Evolutionary conservation across 2,888 invertebrate species (phyloP).

Genomic region (Cephus runcator): DNA sequence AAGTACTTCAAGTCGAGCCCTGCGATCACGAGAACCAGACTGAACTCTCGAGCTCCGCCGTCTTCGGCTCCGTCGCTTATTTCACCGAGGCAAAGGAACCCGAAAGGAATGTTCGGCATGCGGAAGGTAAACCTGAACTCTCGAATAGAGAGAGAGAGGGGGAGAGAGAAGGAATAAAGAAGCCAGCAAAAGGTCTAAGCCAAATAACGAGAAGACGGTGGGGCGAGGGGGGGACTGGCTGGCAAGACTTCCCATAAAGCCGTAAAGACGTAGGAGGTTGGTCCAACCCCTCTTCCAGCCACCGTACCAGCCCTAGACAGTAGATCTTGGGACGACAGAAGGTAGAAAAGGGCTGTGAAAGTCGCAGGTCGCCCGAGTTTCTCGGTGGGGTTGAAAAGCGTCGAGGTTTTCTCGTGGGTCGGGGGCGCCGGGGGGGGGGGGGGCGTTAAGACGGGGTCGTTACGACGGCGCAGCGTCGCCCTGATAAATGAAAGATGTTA

Average conservation of each 20-base stretch:
- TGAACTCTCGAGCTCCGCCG: not conserved
- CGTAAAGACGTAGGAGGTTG: not conserved
- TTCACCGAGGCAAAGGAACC: not conserved
- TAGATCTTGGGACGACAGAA: not conserved
- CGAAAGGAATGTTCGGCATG: not conserved
- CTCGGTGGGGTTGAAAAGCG: not conserved
- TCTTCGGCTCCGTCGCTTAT: not conserved
- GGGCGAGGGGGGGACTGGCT: not conserved
- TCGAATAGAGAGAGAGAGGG: not conserved
- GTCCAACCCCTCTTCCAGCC: not conserved
- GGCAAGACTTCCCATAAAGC: not conserved
- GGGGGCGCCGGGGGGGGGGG: slow-evolving; percentile 17
- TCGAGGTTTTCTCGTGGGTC: not conserved
- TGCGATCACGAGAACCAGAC: too few relatives aligned
- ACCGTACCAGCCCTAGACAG: not conserved
- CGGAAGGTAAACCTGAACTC: not conserved
- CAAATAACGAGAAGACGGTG: not conserved
- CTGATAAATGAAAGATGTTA: slow-evolving; percentile 50
- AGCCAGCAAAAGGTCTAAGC: not conserved
- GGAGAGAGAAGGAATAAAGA: not conserved
- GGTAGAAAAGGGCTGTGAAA: not conserved
- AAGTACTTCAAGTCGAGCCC: not conserved
- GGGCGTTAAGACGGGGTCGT: slow-evolving; percentile 43
- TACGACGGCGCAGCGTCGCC: slow-evolving; percentile 37
- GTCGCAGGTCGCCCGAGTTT: not conserved